Evolutionary conservation across 2,888 invertebrate genomes (phyloP).

Genomic region (Deilephila elpenor): DNA sequence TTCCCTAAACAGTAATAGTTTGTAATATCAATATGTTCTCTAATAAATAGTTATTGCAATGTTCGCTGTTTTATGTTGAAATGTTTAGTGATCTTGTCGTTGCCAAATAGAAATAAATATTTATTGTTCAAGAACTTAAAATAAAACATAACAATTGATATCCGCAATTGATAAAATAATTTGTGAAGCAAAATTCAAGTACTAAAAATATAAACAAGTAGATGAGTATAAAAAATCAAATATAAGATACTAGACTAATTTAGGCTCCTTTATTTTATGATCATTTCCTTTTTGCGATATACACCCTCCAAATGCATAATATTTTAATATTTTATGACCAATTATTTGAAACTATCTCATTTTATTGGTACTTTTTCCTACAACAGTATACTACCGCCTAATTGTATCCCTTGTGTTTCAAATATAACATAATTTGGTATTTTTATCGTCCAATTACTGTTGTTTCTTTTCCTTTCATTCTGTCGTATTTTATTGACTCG

Average conservation of each 20-base stretch:
- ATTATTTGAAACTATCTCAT: slow-evolving; percentile 42
- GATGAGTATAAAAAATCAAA: too few species aligned
- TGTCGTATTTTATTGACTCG: not conserved
- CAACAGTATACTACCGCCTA: slow-evolving; percentile 38
- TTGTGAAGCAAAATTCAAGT: too few species aligned
- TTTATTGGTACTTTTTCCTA: slow-evolving; percentile 37
- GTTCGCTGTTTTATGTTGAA: too few species aligned
- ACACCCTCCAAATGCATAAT: not conserved
- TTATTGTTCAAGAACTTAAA: too few species aligned
- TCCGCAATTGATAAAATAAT: too few species aligned
- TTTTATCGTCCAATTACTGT: slow-evolving; percentile 36
- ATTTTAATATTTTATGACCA: slow-evolving; percentile 38
- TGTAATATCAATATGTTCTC: not conserved
- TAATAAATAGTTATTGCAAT: too few species aligned
- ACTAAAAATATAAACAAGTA: too few species aligned
- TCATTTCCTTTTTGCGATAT: slow-evolving; percentile 28
- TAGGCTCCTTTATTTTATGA: not conserved
- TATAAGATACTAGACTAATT: too few species aligned
- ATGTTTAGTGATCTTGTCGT: too few species aligned
- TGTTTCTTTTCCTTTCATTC: not conserved
- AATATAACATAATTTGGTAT: slow-evolving; percentile 36
- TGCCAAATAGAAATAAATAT: too few species aligned
- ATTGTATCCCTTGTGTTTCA: slow-evolving; percentile 44
- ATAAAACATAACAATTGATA: too few species aligned
- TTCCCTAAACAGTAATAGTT: not conserved